A percentile compares a stretch with the other conserved stretches of the same genome.
Conservation (phyloP, 2,113 vertebrate genomes). For the Centrocercus urophasianus region DNA sequence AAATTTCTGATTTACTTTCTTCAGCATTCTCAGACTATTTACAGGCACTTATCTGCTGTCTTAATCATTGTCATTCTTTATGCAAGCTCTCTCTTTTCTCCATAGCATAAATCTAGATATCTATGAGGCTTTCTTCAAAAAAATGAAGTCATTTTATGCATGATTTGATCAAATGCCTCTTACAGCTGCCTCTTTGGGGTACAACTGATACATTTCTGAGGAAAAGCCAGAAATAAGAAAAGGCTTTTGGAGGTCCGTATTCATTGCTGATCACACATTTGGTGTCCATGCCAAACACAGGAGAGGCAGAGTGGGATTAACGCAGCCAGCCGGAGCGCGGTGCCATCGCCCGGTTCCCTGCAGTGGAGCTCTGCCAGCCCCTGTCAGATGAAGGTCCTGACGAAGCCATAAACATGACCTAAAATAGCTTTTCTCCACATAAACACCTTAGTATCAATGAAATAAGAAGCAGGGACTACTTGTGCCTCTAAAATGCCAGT, state of each 20-base stretch:
- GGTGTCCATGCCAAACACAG: not conserved
- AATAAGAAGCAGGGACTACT: not conserved
- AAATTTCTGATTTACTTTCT: not conserved
- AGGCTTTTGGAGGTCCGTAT: not conserved
- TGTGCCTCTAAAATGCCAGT: not conserved
- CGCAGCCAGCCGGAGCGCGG: rapidly evolving
- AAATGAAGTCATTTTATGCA: not conserved
- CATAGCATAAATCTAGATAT: not conserved
- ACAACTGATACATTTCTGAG: not conserved
- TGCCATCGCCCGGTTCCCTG: not conserved
- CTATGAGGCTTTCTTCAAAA: not conserved
- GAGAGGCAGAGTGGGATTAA: not conserved
- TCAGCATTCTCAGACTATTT: not conserved
- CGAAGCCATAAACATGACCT: not conserved
- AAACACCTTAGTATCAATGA: not conserved
- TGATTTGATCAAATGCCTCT: not conserved
- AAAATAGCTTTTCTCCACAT: not conserved
- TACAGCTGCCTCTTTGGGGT: not conserved
- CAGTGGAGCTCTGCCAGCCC: not conserved
- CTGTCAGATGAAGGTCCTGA: not conserved
- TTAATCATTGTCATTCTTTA: not conserved
- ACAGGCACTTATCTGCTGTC: not conserved
- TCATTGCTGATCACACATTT: not conserved
- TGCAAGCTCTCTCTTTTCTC: not conserved
- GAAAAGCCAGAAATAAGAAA: constrained; percentile 21